Conservation (phyloP, 2,888 invertebrate genomes). For the Polyommatus icarus region DNA sequence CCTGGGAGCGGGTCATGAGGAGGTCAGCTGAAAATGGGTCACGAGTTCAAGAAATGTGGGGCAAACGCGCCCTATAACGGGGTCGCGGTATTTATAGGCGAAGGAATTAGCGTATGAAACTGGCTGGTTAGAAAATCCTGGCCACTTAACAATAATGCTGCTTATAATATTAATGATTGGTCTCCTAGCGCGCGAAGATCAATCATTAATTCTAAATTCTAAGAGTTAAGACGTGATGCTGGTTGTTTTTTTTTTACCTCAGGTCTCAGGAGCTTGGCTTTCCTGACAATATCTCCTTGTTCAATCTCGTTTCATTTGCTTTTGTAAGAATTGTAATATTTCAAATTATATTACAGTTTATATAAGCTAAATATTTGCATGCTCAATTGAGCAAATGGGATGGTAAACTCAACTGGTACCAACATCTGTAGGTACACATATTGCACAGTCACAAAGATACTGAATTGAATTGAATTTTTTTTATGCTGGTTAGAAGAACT, state of each 20-base stretch:
- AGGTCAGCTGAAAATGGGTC: conserved; percentile 26
- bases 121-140: neutral
- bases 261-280: neutral
- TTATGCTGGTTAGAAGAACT: neutral
- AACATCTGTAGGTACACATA: no score
- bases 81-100: conserved; percentile 9
- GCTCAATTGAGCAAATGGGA: no score
- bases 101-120: neutral
- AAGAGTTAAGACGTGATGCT: no score
- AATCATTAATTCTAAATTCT: no score
- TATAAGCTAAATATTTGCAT: no score
- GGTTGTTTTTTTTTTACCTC: neutral
- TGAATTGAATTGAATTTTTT: neutral
- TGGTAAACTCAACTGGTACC: no score
- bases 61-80: conserved; percentile 22
- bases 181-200: no score
- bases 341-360: no score
- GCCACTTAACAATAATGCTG: neutral
- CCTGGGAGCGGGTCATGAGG: conserved; percentile 26
- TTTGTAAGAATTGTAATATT: no score
- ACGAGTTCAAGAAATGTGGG: conserved; percentile 27
- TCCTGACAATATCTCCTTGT: neutral
- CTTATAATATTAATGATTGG: neutral
- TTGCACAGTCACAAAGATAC: no score
- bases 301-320: neutral